Percentiles rank a stretch among this genome's conserved stretches.
These are phyloP conservation scores for Pseudoips prasinana DNA, from an alignment of 2,888 invertebrate genomes.

Conservation along the genomic window DNA sequence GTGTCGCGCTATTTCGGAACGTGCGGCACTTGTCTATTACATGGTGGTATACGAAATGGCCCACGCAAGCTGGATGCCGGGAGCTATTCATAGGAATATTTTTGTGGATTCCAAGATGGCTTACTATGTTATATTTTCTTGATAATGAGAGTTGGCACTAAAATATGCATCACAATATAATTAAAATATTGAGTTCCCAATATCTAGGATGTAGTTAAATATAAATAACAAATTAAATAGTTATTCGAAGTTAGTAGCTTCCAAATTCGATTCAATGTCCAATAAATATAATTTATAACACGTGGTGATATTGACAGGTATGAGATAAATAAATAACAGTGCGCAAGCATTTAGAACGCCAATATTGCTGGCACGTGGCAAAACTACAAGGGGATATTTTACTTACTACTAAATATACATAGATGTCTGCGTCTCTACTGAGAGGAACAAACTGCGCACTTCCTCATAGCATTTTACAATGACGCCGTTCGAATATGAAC, in stretches of 20 bases:
- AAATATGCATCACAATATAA: no score
- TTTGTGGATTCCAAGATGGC: conserved; percentile 14
- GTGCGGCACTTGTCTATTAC: conserved; percentile 75
- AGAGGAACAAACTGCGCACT: conserved; percentile 64
- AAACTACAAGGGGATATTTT: conserved; percentile 31
- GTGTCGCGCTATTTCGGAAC: conserved; percentile 80
- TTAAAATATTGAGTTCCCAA: no score
- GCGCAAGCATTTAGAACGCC: conserved; percentile 47
- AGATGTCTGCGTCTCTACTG: conserved; percentile 33
- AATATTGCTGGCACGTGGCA: conserved; percentile 59
- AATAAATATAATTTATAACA: conserved; percentile 28
- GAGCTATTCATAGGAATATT: conserved; percentile 45
- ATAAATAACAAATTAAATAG: conserved; percentile 1
- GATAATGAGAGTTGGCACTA: no score
- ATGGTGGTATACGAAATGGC: conserved; percentile 57
- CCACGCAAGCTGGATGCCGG: conserved; percentile 56
- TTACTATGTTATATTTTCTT: no score
- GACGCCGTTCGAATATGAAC: conserved; percentile 37
- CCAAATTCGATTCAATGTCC: conserved; percentile 17
- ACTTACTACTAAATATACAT: conserved; percentile 8
- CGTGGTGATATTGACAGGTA: conserved; percentile 54
- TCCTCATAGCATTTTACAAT: conserved; percentile 50
- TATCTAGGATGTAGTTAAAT: no score
- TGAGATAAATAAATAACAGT: conserved; percentile 30
- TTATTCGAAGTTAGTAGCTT: conserved; percentile 4